Evolutionary conservation across 2,888 invertebrate species (phyloP).

Genomic region (Therioaphis trifolii): DNA sequence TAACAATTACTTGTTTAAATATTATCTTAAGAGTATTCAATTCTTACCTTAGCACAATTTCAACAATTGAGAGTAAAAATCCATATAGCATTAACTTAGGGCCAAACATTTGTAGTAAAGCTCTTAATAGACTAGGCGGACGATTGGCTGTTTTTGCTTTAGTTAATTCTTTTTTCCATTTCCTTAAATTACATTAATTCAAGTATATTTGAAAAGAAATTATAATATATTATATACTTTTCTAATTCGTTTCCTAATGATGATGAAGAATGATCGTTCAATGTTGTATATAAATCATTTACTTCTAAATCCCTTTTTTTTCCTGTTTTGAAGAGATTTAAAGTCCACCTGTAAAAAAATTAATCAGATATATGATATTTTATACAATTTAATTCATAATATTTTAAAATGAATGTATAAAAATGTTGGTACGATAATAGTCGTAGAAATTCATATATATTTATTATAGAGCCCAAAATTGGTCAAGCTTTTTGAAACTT

Average conservation of each 20-base stretch:
- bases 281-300: constrained; percentile 80
- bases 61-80: constrained; percentile 74
- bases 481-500: no score
- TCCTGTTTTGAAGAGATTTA: constrained; percentile 81
- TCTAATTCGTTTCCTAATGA: constrained; percentile 77
- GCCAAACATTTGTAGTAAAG: constrained; percentile 75
- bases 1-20: background rate
- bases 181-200: constrained; percentile 66
- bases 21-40: background rate
- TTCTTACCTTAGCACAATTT: constrained; percentile 74
- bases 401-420: no score
- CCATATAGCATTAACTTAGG: constrained; percentile 75
- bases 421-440: no score
- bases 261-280: constrained; percentile 77
- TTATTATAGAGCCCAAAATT: no score
- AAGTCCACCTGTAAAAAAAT: constrained; percentile 77
- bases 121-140: constrained; percentile 74
- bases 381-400: no score
- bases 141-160: constrained; percentile 70
- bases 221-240: constrained; percentile 69
- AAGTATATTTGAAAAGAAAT: background rate
- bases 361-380: no score
- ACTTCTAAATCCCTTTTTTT: constrained; percentile 78
- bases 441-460: no score
- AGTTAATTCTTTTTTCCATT: constrained; percentile 75